Evolutionary conservation across 2,113 vertebrate species (phyloP), one percentile per base, ranked within the genome.

Genomic region (Cheirogaleus medius): DNA sequence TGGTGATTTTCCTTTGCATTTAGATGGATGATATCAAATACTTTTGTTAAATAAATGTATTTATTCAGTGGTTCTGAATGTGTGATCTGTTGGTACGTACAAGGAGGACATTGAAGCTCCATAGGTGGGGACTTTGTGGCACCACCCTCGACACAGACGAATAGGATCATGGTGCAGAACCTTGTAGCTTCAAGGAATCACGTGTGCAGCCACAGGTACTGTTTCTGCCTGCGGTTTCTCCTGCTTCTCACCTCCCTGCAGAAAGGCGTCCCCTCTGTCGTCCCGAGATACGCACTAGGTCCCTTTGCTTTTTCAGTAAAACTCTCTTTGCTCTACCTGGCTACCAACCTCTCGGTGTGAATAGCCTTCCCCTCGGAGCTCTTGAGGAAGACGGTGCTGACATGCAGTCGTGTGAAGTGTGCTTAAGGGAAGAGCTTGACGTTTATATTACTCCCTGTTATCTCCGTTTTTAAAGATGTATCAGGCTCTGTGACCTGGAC

Each of bases 391-490:
- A 8, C 12, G n/a, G 0, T 20, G 11, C 6, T 1, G 54, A 54
- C 39, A 21, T 2, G 39, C 27, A 2, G 37, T 39, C 11, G 10
- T 6, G 25, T 11, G 10, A 47, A 4, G 1, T 21, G 3, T 64
- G 18, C 12, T 4, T 76, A 0, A 27, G 73, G 37, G 74, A 6
- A 37, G 34, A 2, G 63, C 44, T 52, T 1, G 5, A 6, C 3
- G 0, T 29, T 20, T 3, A 13, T 2, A 68, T 29, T 47, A 6
- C 3, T 10, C 10, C 11, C 37, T 3, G 4, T 32, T n/a, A 3
- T 0, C 78, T 56, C 49, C 23, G 1, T 25, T 78, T 87, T 77
- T 8, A 6, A 58, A 87, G 56, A 21, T 0, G 44, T 25, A 5
- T 6, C 11, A 29, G 73, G 8, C 76, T 20, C 21, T 4, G 5